Percentiles rank a stretch among this genome's conserved stretches.
These are phyloP conservation scores for Rhinichthys klamathensis DNA, from an alignment of 2,113 vertebrate genomes.

Conservation along the genomic window DNA sequence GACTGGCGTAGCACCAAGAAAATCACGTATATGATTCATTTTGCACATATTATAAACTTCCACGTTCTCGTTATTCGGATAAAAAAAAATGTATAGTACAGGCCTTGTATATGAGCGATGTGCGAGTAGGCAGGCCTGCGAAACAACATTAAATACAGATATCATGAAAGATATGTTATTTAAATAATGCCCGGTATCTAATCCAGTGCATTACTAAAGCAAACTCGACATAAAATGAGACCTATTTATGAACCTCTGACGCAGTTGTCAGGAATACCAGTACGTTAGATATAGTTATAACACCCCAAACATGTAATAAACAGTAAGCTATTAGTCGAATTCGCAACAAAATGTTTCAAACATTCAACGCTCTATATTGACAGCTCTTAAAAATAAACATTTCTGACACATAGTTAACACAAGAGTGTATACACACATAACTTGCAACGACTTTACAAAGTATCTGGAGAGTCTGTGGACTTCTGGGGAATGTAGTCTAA, in stretches of 20 bases:
- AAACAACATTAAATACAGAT: not conserved
- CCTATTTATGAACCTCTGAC: conserved; percentile 37
- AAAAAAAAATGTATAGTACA: not conserved
- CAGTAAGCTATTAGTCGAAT: not conserved
- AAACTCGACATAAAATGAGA: not conserved
- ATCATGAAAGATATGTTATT: not conserved
- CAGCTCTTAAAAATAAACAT: not conserved
- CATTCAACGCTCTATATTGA: not conserved
- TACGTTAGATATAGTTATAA: not conserved
- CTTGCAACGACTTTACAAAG: conserved; percentile 83
- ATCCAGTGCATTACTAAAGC: not conserved
- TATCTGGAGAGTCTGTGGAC: conserved; percentile 69
- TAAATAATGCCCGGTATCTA: not conserved
- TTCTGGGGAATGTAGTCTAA: conserved; percentile 80
- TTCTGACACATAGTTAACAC: conserved; percentile 70
- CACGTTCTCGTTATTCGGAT: not conserved
- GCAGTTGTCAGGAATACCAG: conserved; percentile 35
- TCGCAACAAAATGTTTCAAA: not conserved
- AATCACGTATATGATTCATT: not conserved
- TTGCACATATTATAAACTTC: not conserved
- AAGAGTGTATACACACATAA: conserved; percentile 72
- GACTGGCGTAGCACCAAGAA: not conserved
- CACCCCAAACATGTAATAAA: not conserved
- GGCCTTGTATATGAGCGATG: not conserved
- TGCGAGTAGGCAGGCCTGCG: not conserved